Evolutionary conservation across 2,797 vertebrate genomes (phyloP).

Genomic region (Girardinus metallicus): DNA sequence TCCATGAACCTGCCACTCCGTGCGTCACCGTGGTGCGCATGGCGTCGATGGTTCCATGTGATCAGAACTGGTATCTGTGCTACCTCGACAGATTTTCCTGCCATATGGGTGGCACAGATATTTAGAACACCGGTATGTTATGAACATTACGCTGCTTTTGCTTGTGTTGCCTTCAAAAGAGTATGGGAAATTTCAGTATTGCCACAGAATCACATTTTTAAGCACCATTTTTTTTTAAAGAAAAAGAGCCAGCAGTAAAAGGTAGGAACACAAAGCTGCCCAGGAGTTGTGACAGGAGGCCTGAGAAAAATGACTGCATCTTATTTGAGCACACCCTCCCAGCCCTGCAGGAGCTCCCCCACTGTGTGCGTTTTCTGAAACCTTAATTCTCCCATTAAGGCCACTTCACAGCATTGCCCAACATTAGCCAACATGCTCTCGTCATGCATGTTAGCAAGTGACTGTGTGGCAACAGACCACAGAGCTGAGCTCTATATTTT

Average conservation of each 20-base stretch:
- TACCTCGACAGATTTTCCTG: not conserved
- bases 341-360: not conserved
- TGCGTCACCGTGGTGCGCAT: no score
- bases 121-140: no score
- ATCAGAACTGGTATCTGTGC: not conserved
- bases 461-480: not conserved
- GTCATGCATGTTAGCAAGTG: not conserved
- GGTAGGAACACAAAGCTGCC: not conserved
- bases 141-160: not conserved
- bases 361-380: not conserved
- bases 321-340: not conserved
- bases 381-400: not conserved
- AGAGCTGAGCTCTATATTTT: not conserved
- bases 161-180: not conserved
- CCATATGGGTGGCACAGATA: no score
- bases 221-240: no score
- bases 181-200: not conserved
- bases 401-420: not conserved
- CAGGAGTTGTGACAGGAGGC: not conserved
- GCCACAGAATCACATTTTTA: not conserved
- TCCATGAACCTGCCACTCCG: no score
- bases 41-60: no score
- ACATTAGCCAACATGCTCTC: not conserved
- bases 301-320: not conserved
- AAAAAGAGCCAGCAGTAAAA: not conserved